Percentiles rank a stretch among this genome's conserved stretches.
Evolutionary conservation across 2,113 vertebrate species (phyloP).

Genomic region (Polypterus senegalus): DNA sequence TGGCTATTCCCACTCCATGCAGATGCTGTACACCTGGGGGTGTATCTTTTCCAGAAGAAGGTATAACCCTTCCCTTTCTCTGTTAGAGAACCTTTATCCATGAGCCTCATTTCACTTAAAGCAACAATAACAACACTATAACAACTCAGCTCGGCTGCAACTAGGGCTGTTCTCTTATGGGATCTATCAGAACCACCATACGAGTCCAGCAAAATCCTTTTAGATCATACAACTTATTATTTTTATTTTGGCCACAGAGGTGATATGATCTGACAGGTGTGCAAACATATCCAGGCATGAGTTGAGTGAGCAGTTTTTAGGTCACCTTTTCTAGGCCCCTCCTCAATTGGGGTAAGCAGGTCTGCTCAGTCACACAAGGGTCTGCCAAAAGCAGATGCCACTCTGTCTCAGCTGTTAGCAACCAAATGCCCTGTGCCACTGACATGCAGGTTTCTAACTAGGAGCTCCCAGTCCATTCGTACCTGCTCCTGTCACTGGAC

Average conservation of each 20-base stretch:
- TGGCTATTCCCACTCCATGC: constrained; percentile 2
- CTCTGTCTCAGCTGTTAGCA: constrained; percentile 3
- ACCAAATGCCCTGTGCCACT: constrained; percentile 6
- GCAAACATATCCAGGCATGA: constrained; percentile 3
- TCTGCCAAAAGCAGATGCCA: constrained; percentile 6
- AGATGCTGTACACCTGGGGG: constrained; percentile 6
- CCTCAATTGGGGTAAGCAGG: constrained; percentile 7
- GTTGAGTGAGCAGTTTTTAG: neutral
- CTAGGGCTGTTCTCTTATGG: constrained; percentile 4
- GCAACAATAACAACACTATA: constrained; percentile 11
- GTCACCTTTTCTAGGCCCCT: constrained; percentile 7
- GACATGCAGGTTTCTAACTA: constrained; percentile 1
- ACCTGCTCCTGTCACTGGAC: constrained; percentile 7
- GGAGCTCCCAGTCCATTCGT: constrained; percentile 2
- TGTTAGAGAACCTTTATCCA: neutral
- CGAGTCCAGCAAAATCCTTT: constrained; percentile 8
- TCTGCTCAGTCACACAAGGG: constrained; percentile 9
- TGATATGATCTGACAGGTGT: neutral
- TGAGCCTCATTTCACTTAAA: constrained; percentile 12
- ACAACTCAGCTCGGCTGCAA: constrained; percentile 3
- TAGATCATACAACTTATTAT: constrained; percentile 1
- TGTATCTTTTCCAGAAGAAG: constrained; percentile 10
- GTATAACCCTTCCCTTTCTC: constrained; percentile 6
- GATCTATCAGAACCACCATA: constrained; percentile 2
- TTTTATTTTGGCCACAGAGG: neutral